phyloP scores from a whole-genome alignment of 1,140 invertebrate genomes.

The Panulirus ornatus region DNA sequence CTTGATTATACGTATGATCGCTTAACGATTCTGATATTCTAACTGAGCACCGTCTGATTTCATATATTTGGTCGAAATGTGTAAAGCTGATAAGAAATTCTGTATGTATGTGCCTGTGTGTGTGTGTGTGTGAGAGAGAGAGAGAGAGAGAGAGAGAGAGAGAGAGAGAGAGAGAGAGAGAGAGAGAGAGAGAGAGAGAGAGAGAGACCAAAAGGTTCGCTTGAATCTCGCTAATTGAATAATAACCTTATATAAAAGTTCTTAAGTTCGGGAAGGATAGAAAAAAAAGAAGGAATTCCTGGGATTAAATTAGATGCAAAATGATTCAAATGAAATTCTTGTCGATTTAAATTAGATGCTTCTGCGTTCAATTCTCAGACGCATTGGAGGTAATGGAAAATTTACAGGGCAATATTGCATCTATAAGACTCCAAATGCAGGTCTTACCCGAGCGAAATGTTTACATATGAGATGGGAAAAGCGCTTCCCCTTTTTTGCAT shows the following conservation, averaged over 20 bases:
- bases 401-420: not conserved
- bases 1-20: too few species aligned
- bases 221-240: too few species aligned
- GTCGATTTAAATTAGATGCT: not conserved
- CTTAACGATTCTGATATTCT: too few species aligned
- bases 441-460: not conserved
- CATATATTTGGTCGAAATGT: too few species aligned
- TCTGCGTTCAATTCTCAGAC: not conserved
- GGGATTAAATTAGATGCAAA: not conserved
- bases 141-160: too few species aligned
- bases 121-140: too few species aligned
- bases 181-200: too few species aligned
- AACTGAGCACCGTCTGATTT: too few species aligned
- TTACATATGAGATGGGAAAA: not conserved
- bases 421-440: not conserved
- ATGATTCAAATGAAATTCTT: not conserved
- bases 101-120: too few species aligned
- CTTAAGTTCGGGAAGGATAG: not conserved
- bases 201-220: too few species aligned
- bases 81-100: too few species aligned
- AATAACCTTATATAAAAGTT: not conserved
- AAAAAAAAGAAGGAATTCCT: not conserved
- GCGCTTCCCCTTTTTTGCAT: not conserved
- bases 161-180: too few species aligned
- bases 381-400: constrained; percentile 10